Base-by-base conservation (phyloP, 2,113 vertebrate genomes). In the Spea multiplicata region DNA sequence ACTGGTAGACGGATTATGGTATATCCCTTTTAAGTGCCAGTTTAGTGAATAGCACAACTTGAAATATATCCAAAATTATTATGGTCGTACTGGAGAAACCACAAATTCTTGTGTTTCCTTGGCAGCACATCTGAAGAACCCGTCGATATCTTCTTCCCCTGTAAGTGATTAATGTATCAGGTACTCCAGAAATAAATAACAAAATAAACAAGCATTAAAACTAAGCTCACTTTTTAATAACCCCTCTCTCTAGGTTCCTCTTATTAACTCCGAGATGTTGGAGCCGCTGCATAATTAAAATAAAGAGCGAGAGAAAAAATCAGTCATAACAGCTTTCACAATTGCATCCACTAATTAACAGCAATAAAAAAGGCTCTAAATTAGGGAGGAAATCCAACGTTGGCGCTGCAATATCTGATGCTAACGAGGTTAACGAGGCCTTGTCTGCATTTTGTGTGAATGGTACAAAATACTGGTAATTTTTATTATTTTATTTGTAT, bases 351-450 rank as follows among this genome's bases (percentile, higher is more conserved):
- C 87, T 89, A 89, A 89, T 90, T 89, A 89, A 86, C 87, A 86
- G 85, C 88, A 87, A 86, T 90, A 88, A 89, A 86, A 82, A 71
- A 82, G 79, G 80, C 82, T 82, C 83, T 88, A 88, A 85, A 88
- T 89, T 81, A 82, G 50, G 85, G 52, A 83, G 84, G 82, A 78
- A 86, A 86, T 88, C 68, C 71, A 86, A 76, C 86, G 84, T 86
- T 84, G 84, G 83, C 83, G 81, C 86, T 86, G 84, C 85, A 85
- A 87, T 82, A 87, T 91, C 83, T 86, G 83, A 75, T 83, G 75
- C 85, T 88, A 91, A 90, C 88, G 86, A 88, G 85, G 75, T 84
- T 88, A 91, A 90, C 88, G 86, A 88, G 85, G 82, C 57, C 84
- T 85, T 53, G 80, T 70, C 73, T 86, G 76, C 83, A 81, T 82